Evolutionary conservation across 2,113 vertebrate genomes (phyloP).

Genomic region (Colistium nudipinnis): DNA sequence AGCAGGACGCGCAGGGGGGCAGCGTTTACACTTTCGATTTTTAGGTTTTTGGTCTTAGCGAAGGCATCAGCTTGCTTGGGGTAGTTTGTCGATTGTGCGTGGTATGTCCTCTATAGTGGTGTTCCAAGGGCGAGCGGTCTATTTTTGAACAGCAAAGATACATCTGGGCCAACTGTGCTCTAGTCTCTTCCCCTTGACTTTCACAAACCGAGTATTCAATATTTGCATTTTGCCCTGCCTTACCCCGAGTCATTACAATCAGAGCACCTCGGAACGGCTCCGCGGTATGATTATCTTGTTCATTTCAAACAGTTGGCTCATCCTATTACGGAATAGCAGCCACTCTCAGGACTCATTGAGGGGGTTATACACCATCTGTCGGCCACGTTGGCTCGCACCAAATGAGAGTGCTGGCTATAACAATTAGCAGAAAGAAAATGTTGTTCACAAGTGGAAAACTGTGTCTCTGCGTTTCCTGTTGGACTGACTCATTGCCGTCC

Average conservation of each 20-base stretch:
- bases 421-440: conserved; percentile 48
- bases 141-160: conserved; percentile 65
- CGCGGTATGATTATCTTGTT: conserved; percentile 49
- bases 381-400: conserved; percentile 56
- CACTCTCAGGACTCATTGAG: conserved; percentile 53
- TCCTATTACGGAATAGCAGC: conserved; percentile 52
- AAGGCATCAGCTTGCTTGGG: conserved; percentile 27
- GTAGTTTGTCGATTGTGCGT: conserved; percentile 43
- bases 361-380: conserved; percentile 68
- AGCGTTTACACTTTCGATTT: too few species aligned
- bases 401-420: conserved; percentile 53
- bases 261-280: conserved; percentile 33
- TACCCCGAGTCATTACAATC: conserved; percentile 49
- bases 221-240: conserved; percentile 17
- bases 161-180: conserved; percentile 59
- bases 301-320: conserved; percentile 63
- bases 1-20: not conserved
- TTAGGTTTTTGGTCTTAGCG: too few species aligned
- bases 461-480: conserved; percentile 22
- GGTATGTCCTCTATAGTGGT: conserved; percentile 36
- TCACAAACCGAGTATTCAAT: conserved; percentile 52
- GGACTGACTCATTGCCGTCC: conserved; percentile 1
- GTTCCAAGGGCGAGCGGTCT: conserved; percentile 63
- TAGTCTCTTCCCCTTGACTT: conserved; percentile 54
- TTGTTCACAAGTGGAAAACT: conserved; percentile 29